phyloP scores from a whole-genome alignment of 30 jellyfish, hydroid and myxozoan genomes.

The Aurelia sp. region DNA sequence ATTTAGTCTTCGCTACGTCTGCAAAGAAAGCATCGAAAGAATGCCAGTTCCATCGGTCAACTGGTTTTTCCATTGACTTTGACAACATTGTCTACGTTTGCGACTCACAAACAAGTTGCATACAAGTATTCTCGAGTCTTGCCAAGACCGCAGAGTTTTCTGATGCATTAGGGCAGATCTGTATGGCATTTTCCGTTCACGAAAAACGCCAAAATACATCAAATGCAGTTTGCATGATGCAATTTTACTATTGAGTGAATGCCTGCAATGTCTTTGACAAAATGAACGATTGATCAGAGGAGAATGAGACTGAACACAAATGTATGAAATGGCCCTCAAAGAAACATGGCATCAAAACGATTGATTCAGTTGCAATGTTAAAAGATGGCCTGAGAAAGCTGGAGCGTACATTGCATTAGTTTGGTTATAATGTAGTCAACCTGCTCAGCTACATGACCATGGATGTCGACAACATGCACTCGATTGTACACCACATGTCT shows the following conservation, averaged over 20 bases:
- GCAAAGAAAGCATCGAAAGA: no score
- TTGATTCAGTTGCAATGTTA: no score
- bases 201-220: no score
- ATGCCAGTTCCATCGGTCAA: no score
- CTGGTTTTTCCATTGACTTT: conserved; percentile 32
- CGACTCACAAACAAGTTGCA: conserved; percentile 32
- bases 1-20: no score
- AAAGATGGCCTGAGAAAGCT: not conserved
- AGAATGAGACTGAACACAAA: not conserved
- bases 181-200: no score
- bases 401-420: not conserved
- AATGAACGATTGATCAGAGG: not conserved
- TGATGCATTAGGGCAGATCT: not conserved
- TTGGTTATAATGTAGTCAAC: not conserved
- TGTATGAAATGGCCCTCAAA: no score
- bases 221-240: no score
- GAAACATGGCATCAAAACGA: no score
- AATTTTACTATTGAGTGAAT: no score
- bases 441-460: conserved; percentile 43
- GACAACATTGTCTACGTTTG: conserved; percentile 19
- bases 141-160: conserved; percentile 8
- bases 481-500: conserved; percentile 10
- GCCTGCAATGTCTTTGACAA: no score
- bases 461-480: conserved; percentile 9
- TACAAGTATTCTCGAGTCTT: conserved; percentile 14